These are phyloP conservation scores for Synodontis membranacea DNA, from an alignment of 2,113 vertebrate species.

Conservation along the genomic window DNA sequence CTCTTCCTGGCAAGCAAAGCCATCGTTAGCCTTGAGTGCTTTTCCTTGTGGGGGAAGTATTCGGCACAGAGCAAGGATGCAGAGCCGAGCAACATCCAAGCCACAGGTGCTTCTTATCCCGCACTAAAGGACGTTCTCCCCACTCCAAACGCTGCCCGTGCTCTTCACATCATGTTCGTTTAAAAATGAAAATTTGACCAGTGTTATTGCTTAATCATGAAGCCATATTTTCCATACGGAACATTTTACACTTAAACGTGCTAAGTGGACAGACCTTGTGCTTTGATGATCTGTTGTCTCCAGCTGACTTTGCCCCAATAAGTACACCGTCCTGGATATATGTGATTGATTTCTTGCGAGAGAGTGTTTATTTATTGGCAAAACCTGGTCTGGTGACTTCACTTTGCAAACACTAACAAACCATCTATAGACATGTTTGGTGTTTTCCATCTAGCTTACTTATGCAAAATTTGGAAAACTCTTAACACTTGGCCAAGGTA, in stretches of 20 bases:
- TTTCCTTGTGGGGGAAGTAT: constrained; percentile 57
- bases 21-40: constrained; percentile 56
- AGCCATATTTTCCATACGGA: not conserved
- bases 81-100: constrained; percentile 51
- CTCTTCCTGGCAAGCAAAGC: constrained; percentile 26
- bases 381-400: not conserved
- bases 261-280: not conserved
- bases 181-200: not conserved
- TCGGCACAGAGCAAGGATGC: constrained; percentile 54
- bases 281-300: not conserved
- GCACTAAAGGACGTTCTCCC: constrained; percentile 50
- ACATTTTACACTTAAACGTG: not conserved
- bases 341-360: not conserved
- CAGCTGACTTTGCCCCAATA: not conserved
- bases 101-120: constrained; percentile 61
- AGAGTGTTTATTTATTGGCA: not conserved
- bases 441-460: not conserved
- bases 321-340: not conserved
- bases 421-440: not conserved
- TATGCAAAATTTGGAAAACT: not conserved
- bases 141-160: constrained; percentile 16
- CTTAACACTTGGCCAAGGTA: not conserved
- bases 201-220: not conserved
- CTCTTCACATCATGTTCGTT: not conserved
- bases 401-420: not conserved